Base-by-base conservation (phyloP, 2,797 vertebrate genomes). In the Vireo griseus region DNA sequence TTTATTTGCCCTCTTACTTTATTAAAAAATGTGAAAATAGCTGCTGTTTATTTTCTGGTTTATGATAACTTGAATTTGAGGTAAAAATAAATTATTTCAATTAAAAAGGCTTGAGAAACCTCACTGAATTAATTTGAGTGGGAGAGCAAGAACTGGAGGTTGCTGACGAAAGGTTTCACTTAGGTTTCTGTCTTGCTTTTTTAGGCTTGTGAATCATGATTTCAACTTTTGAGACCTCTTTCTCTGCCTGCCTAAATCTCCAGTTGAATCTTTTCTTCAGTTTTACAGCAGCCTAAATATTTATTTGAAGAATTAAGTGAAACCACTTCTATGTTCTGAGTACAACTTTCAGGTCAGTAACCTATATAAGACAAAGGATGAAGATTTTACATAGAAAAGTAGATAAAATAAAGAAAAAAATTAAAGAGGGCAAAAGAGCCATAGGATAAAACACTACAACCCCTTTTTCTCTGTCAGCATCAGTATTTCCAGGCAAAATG, bases 131-230 rank as follows among this genome's bases (percentile, higher is more conserved):
- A 67, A 90, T 88, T 79, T 91, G 82, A 57, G 82, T 92, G 80
- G 77, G 74, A 93, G 71, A 85, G 35, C 40, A 96, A 79, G 90
- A 95, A 92, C 67, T 76, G 92, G 77, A 95, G 90, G 95, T 8
- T 93, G 94, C 67, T 94, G 88, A 91, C 11, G 67, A 88, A 92
- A 94, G 88, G 71, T 87, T 94, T 95, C 18, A 75, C 31, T 88
- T 58, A 51, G 44, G 45, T 62, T 91, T 85, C 37, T 71, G 61
- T 79, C 40, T 77, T 68, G 39, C 50, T 86, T 91, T 95, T 90
- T 95, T 66, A 90, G 79, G 55, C 29, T 88, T 81, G 37, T 95
- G 91, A 93, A 80, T 91, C 66, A 69, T 73, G 79, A 91, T 45
- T 90, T 92, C 73, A 84, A 57, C 51, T 94, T 95, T 86, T 21